Conservation (phyloP, 1,140 invertebrate species). For the Dendroctonus ponderosae region DNA sequence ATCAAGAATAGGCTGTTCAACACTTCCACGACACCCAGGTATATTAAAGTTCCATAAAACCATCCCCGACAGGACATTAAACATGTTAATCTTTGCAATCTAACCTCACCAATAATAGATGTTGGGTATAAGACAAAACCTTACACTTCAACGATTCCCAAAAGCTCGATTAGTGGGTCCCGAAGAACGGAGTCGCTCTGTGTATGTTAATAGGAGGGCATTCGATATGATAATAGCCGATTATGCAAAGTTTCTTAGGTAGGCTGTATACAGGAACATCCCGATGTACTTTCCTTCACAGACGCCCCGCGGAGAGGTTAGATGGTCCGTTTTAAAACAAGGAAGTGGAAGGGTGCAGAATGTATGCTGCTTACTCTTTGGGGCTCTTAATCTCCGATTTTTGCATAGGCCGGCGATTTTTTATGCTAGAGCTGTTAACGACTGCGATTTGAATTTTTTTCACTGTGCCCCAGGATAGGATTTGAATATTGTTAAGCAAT, state of each 20-base stretch:
- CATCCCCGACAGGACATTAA: slow-evolving; percentile 15
- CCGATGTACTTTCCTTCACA: not conserved
- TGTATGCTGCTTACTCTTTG: slow-evolving; percentile 4
- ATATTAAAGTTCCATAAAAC: slow-evolving; percentile 21
- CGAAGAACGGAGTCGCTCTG: not conserved
- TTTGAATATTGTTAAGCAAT: slow-evolving; percentile 9
- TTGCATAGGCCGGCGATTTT: slow-evolving; percentile 24
- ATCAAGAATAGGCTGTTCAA: slow-evolving; percentile 5
- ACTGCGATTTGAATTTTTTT: slow-evolving; percentile 24
- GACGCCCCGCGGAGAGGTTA: slow-evolving; percentile 6
- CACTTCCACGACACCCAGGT: slow-evolving; percentile 2
- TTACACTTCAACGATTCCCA: slow-evolving; percentile 15
- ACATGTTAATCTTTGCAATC: slow-evolving; percentile 21
- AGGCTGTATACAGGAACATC: not conserved
- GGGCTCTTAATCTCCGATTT: slow-evolving; percentile 13
- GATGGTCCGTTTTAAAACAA: slow-evolving; percentile 14
- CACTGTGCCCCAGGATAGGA: slow-evolving; percentile 4
- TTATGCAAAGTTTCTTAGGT: slow-evolving; percentile 15
- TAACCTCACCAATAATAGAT: slow-evolving; percentile 23
- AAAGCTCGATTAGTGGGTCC: slow-evolving; percentile 7
- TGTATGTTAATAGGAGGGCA: slow-evolving; percentile 15
- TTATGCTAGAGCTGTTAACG: slow-evolving; percentile 21
- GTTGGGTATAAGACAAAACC: slow-evolving; percentile 19
- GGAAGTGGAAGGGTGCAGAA: slow-evolving; percentile 3
- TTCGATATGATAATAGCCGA: slow-evolving; percentile 13